phyloP scores from a whole-genome alignment of 2,113 vertebrate species.

The Odontesthes bonariensis region DNA sequence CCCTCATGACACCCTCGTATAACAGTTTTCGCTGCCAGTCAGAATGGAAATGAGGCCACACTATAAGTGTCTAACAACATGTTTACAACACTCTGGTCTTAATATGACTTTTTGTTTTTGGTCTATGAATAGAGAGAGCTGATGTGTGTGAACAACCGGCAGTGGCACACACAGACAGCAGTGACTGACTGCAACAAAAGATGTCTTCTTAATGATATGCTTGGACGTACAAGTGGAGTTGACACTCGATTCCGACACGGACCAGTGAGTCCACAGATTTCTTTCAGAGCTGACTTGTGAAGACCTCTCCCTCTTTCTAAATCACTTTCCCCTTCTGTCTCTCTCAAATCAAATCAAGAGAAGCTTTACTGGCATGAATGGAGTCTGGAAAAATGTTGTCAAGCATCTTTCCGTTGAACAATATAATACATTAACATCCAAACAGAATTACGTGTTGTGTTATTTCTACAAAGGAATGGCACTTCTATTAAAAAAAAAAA shows the following conservation, averaged over 20 bases:
- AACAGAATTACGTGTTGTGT: constrained; percentile 28
- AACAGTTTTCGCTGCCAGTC: constrained; percentile 14
- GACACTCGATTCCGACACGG: constrained; percentile 52
- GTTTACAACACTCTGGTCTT: constrained; percentile 37
- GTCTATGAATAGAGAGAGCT: constrained; percentile 22
- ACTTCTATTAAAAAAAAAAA: constrained; percentile 5
- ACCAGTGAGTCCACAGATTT: constrained; percentile 45
- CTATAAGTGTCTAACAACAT: constrained; percentile 20
- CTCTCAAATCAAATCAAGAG: constrained; percentile 56
- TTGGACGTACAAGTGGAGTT: constrained; percentile 51
- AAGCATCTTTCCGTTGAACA: constrained; percentile 41
- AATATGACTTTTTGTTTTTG: not conserved
- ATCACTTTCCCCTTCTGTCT: constrained; percentile 35
- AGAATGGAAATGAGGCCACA: constrained; percentile 38
- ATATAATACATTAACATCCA: constrained; percentile 37
- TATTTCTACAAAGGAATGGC: constrained; percentile 16
- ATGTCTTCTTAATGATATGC: constrained; percentile 60
- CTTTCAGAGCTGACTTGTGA: constrained; percentile 60
- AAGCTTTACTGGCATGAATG: constrained; percentile 38
- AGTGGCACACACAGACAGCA: constrained; percentile 14
- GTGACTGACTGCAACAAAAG: constrained; percentile 54
- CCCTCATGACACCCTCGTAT: not conserved
- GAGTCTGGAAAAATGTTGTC: constrained; percentile 40
- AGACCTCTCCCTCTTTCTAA: constrained; percentile 38
- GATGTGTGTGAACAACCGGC: constrained; percentile 24